Percentiles rank a stretch among this genome's conserved stretches.
These are phyloP conservation scores for Platorchestia sp. DNA, from an alignment of 1,140 invertebrate genomes.

Conservation along the genomic window DNA sequence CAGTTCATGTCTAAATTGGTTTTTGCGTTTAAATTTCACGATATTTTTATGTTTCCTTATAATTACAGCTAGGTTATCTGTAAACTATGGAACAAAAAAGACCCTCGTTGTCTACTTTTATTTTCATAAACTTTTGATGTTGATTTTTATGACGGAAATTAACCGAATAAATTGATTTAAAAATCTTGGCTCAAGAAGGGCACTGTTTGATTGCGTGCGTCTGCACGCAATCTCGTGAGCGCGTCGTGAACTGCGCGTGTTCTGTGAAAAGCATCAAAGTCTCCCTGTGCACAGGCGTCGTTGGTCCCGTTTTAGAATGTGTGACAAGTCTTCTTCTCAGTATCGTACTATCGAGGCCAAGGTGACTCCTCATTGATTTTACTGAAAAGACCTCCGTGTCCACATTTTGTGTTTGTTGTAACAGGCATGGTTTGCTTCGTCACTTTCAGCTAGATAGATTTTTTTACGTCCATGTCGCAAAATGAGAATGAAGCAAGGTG, in stretches of 20 bases:
- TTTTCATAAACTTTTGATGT: neutral
- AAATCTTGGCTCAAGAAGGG: neutral
- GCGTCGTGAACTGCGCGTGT: neutral
- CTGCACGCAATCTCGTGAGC: neutral
- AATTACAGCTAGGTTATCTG: too few species aligned
- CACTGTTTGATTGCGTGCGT: neutral
- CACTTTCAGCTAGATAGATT: neutral
- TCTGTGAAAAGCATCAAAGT: neutral
- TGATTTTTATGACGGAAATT: neutral
- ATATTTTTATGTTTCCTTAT: too few species aligned
- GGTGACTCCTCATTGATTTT: neutral
- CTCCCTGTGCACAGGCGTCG: neutral
- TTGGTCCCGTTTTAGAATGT: neutral
- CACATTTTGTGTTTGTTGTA: neutral
- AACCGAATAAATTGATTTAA: neutral
- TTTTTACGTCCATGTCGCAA: neutral
- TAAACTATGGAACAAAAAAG: neutral
- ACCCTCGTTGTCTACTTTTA: neutral
- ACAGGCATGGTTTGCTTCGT: neutral
- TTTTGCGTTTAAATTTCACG: too few species aligned
- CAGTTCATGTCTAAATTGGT: too few species aligned
- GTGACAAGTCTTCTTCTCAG: constrained; percentile 39
- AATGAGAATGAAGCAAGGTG: neutral
- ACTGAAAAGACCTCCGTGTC: neutral
- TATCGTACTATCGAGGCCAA: constrained; percentile 14